Evolutionary conservation across 2,888 invertebrate genomes (phyloP).

Genomic region (Sepiola atlantica): DNA sequence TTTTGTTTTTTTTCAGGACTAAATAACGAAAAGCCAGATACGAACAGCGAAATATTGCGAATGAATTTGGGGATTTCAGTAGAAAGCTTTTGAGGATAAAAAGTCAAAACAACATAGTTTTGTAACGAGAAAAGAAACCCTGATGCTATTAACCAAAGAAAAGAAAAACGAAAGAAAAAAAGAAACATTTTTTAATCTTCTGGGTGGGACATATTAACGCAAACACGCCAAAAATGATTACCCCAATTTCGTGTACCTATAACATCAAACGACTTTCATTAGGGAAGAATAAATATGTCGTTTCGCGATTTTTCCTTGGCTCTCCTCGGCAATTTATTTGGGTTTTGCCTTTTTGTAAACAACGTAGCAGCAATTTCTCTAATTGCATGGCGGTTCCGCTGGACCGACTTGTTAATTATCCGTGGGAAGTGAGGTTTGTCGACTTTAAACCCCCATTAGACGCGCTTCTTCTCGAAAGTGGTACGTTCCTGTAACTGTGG

Average conservation of each 20-base stretch:
- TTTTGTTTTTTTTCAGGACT: neutral
- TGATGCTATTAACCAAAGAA: neutral
- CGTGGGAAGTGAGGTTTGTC: neutral
- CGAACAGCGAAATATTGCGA: neutral
- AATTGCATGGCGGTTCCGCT: conserved; percentile 1
- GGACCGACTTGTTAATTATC: neutral
- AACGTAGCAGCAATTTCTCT: conserved; percentile 20
- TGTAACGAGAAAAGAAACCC: neutral
- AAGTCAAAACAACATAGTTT: neutral
- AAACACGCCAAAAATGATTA: neutral
- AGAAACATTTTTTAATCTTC: neutral
- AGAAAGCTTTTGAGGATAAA: neutral
- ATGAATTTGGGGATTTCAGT: neutral
- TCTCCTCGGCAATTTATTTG: neutral
- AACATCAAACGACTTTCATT: neutral
- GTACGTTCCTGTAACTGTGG: neutral
- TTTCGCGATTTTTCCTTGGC: neutral
- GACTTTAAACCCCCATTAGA: neutral
- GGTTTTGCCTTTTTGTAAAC: neutral
- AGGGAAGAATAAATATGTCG: neutral
- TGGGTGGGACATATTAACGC: conserved; percentile 2
- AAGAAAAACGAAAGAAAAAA: neutral
- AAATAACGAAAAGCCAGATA: neutral
- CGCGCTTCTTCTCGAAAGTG: neutral
- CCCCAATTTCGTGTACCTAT: neutral